Evolutionary conservation across 2,113 vertebrate genomes (phyloP).

Genomic region (human): DNA sequence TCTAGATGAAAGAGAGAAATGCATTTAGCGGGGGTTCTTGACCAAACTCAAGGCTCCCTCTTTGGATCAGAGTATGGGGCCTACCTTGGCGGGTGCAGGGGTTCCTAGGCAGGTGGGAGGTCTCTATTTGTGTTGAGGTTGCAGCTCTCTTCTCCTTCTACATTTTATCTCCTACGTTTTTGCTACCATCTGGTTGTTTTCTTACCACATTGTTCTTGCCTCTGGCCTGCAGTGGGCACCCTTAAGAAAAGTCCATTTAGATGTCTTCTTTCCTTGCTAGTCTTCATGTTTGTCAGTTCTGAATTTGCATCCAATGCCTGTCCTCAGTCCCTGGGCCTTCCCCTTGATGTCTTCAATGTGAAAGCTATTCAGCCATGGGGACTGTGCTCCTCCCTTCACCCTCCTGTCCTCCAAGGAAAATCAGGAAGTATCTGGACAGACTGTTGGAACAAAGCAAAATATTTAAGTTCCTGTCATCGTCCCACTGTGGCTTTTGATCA

Average conservation of each 20-base stretch:
- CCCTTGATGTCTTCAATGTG: neutral
- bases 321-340: neutral
- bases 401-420: neutral
- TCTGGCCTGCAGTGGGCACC: neutral
- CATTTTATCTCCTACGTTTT: neutral
- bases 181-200: neutral
- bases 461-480: neutral
- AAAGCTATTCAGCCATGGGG: neutral
- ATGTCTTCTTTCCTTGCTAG: neutral
- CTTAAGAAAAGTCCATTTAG: neutral
- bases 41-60: neutral
- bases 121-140: neutral
- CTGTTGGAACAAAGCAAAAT: neutral
- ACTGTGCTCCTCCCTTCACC: neutral
- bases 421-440: neutral
- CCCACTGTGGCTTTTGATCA: conserved; percentile 34
- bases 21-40: neutral
- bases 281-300: neutral
- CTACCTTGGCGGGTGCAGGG: neutral
- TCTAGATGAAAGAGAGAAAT: neutral
- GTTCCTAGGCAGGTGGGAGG: neutral
- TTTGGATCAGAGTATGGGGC: neutral
- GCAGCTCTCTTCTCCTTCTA: neutral
- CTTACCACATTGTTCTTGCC: neutral
- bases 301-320: neutral